Conservation (phyloP, 2,113 vertebrate genomes). For the Pelvicachromis taeniatus region DNA sequence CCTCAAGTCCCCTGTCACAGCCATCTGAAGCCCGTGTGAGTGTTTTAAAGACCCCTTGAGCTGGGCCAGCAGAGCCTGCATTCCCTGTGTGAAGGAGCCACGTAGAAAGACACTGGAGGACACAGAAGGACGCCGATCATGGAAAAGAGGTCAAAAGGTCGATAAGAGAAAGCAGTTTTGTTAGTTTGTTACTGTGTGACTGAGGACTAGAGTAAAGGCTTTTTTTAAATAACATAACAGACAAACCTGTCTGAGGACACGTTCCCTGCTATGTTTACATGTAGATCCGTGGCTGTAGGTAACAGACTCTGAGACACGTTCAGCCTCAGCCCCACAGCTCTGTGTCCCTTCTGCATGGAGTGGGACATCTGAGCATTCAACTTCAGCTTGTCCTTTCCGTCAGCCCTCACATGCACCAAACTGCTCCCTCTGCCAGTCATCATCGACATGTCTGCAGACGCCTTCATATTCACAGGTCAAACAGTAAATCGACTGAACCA, state of each 20-base stretch:
- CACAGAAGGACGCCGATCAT: not conserved
- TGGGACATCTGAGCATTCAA: constrained; percentile 65
- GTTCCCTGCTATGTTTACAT: constrained; percentile 70
- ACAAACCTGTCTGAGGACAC: constrained; percentile 74
- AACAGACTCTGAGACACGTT: constrained; percentile 73
- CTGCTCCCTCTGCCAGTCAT: constrained; percentile 48
- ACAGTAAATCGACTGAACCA: not conserved
- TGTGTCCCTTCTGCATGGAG: constrained; percentile 28
- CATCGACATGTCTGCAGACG: constrained; percentile 26
- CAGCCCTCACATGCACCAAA: constrained; percentile 62
- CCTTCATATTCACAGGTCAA: constrained; percentile 64
- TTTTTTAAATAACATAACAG: not conserved
- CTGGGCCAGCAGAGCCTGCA: constrained; percentile 44
- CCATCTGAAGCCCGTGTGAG: constrained; percentile 54
- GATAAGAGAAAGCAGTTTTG: not conserved
- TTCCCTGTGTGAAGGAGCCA: constrained; percentile 64
- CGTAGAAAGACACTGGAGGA: constrained; percentile 67
- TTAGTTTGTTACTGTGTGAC: not conserved
- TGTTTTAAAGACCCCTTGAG: constrained; percentile 55
- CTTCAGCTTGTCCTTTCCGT: constrained; percentile 57
- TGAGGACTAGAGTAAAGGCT: not conserved
- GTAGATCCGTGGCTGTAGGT: constrained; percentile 34
- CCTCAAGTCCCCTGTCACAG: constrained; percentile 64
- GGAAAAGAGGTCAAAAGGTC: not conserved
- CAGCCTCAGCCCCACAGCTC: constrained; percentile 42